These are phyloP conservation scores for Orbicella faveolata DNA, from an alignment of 64 coral and sea anemone species.

Conservation along the genomic window DNA sequence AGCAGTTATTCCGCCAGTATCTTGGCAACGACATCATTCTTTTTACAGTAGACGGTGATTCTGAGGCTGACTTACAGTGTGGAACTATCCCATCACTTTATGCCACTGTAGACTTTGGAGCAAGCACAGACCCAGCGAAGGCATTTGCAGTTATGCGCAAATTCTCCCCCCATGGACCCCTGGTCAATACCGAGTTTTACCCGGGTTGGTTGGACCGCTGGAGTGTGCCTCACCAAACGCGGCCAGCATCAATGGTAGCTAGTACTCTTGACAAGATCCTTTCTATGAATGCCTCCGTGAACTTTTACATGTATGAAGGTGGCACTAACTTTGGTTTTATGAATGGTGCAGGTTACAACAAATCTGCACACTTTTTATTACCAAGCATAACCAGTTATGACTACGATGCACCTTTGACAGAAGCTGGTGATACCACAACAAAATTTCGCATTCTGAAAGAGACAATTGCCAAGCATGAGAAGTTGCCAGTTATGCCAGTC, in stretches of 20 bases:
- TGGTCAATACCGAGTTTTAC: conserved; percentile 90
- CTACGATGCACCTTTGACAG: conserved; percentile 88
- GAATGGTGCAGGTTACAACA: conserved; percentile 60
- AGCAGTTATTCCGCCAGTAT: conserved; percentile 60
- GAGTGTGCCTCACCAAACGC: conserved; percentile 69
- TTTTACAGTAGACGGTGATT: conserved; percentile 72
- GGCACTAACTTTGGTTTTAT: conserved; percentile 92
- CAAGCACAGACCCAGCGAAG: conserved; percentile 40
- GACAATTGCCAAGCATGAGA: conserved; percentile 70
- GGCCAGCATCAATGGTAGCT: conserved; percentile 40
- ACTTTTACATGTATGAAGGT: conserved; percentile 92
- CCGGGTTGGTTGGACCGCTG: conserved; percentile 81
- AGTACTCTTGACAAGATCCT: conserved; percentile 81
- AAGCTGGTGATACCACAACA: conserved; percentile 76
- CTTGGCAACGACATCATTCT: conserved; percentile 70
- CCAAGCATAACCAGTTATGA: conserved; percentile 88
- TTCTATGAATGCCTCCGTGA: conserved; percentile 80
- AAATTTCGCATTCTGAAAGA: conserved; percentile 75
- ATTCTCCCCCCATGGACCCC: conserved; percentile 71
- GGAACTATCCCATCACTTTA: conserved; percentile 77
- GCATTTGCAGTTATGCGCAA: conserved; percentile 72
- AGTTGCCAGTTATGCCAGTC: conserved; percentile 65
- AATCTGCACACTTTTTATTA: neutral
- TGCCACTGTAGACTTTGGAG: conserved; percentile 69
- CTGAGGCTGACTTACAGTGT: conserved; percentile 32